Evolutionary conservation across 2,888 invertebrate genomes (phyloP).

Genomic region (Furcula furcula): DNA sequence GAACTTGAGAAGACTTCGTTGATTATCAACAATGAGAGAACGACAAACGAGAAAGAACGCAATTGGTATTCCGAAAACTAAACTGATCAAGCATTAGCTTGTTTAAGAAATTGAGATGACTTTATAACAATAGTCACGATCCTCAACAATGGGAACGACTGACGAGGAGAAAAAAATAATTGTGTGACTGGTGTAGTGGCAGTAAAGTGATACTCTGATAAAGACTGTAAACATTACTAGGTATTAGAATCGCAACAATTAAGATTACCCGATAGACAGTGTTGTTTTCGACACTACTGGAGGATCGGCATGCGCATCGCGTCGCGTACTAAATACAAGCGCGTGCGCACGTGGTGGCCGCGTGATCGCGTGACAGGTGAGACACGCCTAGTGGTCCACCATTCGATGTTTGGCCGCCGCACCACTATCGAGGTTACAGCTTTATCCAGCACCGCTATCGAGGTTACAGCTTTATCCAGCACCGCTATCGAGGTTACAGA

Average conservation of each 20-base stretch:
- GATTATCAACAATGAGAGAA: too few relatives aligned
- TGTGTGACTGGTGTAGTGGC: conserved; percentile 1
- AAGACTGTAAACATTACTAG: too few relatives aligned
- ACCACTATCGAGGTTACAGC: conserved; percentile 18
- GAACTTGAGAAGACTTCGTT: too few relatives aligned
- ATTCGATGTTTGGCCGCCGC: conserved; percentile 26
- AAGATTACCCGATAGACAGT: conserved; percentile 28
- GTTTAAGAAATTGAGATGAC: too few relatives aligned
- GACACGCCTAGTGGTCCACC: conserved; percentile 38
- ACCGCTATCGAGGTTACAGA: conserved; percentile 16
- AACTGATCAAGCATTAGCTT: too few relatives aligned
- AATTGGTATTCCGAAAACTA: too few relatives aligned
- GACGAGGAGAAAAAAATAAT: too few relatives aligned
- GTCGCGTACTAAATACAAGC: conserved; percentile 38
- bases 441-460: conserved; percentile 14
- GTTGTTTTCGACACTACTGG: conserved; percentile 33
- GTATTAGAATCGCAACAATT: too few relatives aligned
- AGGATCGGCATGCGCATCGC: conserved; percentile 31
- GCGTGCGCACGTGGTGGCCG: conserved; percentile 52
- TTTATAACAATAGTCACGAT: too few relatives aligned
- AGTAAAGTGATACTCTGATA: too few relatives aligned
- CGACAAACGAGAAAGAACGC: too few relatives aligned
- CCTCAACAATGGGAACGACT: too few relatives aligned
- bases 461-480: conserved; percentile 16
- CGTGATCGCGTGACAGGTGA: conserved; percentile 55